Base-by-base conservation (phyloP, 2,797 vertebrate species). In the Vireo griseus region DNA sequence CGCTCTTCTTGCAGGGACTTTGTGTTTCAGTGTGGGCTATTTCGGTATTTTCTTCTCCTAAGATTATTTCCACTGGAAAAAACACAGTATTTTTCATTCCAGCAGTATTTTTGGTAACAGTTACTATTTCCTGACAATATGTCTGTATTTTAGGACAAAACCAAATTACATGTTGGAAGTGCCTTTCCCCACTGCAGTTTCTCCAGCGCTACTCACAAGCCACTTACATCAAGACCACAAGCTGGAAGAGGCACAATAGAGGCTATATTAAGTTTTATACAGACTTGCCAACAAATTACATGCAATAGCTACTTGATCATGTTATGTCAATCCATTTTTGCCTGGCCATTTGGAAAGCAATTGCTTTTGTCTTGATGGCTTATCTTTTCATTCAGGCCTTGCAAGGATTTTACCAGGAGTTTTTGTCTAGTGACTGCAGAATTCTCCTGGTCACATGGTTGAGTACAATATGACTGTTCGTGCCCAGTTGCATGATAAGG, bases 61-160 rank as follows among this genome's bases (percentile, higher is more conserved):
- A 90, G 94, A 95, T 89, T 83, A 73, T 90, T 96, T 94, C 92
- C 90, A 87, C 75, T 73, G 68, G 83, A 92, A 89, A 83, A 92
- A 94, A 65, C 89, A 68, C 92, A 66, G 75, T 63, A 75, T 88
- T 94, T 97, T 94, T 65, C 81, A 55, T 91, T 96, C 87, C 92
- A 95, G 58, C 88, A 88, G 75, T 94, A 95, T 95, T 96, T 96
- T 94, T 96, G 96, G 93, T 95, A 95, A 96, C 93, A 89, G 93
- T 95, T 97, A 95, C 93, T 95, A 95, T 97, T 97, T 97, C 85
- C 94, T 95, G 88, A 96, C 91, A 95, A 95, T 95, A 89, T 92
- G 77, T 92, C 91, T 95, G 80, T 93, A 90, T 96, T 97, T 96
- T 94, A 91, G 94, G 63, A 95, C 89, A 66, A 94, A 96, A 93